These are phyloP conservation scores for Eretmocerus hayati DNA, from an alignment of 2,888 invertebrate species.

Conservation along the genomic window DNA sequence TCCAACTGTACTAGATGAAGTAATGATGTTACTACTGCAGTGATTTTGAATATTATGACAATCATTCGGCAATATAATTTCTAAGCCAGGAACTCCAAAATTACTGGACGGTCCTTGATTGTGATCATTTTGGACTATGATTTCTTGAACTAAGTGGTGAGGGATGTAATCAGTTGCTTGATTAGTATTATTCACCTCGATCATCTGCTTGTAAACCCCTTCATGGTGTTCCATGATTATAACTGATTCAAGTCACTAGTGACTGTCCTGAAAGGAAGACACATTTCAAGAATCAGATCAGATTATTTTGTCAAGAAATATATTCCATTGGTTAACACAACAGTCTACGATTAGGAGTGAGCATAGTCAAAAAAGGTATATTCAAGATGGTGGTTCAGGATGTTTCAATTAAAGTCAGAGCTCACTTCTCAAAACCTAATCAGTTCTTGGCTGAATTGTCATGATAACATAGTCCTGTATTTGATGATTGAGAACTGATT, in stretches of 20 bases:
- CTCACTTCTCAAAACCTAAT: no score
- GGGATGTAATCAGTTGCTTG: constrained; percentile 8
- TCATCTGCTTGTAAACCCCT: constrained; percentile 13
- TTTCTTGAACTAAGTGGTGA: constrained; percentile 16
- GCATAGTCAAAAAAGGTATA: no score
- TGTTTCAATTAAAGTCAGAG: no score
- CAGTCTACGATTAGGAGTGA: no score
- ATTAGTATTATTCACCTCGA: constrained; percentile 9
- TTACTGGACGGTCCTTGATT: constrained; percentile 7
- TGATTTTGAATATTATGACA: constrained; percentile 13
- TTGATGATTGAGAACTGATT: no score
- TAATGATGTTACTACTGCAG: constrained; percentile 7
- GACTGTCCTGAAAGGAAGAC: constrained; percentile 2
- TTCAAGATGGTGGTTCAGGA: no score
- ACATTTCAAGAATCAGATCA: no score
- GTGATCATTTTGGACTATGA: constrained; percentile 14
- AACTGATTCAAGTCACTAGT: constrained; percentile 1
- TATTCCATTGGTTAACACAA: no score
- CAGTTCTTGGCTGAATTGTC: no score
- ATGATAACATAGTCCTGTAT: no score
- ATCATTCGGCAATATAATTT: constrained; percentile 17
- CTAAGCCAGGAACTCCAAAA: constrained; percentile 14
- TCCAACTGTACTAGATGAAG: constrained; percentile 3
- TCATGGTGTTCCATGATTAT: constrained; percentile 18
- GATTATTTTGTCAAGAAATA: no score